Conservation (phyloP, 2,888 invertebrate genomes). For the Lissocephala sabroskyi region DNA sequence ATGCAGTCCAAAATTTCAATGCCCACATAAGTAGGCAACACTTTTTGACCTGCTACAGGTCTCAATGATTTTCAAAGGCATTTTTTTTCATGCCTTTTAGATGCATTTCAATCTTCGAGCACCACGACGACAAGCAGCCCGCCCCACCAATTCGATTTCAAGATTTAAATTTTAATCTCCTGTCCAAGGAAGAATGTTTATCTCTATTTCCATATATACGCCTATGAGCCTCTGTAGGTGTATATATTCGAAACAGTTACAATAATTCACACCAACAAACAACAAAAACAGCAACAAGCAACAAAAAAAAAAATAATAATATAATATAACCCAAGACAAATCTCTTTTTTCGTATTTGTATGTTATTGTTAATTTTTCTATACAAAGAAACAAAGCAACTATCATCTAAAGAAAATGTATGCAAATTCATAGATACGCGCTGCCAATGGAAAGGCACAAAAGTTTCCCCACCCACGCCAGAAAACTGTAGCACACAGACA, state of each 20-base stretch:
- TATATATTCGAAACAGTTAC: constrained; percentile 12
- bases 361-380: constrained; percentile 71
- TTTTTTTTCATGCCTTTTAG: too few relatives aligned
- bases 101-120: too few relatives aligned
- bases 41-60: too few relatives aligned
- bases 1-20: too few relatives aligned
- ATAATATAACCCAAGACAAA: constrained; percentile 47
- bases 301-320: constrained; percentile 21
- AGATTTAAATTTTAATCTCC: too few relatives aligned
- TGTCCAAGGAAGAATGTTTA: too few relatives aligned
- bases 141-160: too few relatives aligned
- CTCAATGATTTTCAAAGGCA: too few relatives aligned
- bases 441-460: constrained; percentile 44
- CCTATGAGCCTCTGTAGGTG: too few relatives aligned
- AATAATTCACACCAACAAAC: constrained; percentile 50
- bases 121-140: too few relatives aligned
- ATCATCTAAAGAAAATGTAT: constrained; percentile 72
- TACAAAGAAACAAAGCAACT: constrained; percentile 60
- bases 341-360: constrained; percentile 73
- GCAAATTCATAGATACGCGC: constrained; percentile 69
- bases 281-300: constrained; percentile 49
- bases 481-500: constrained; percentile 5
- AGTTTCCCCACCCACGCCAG: constrained; percentile 12
- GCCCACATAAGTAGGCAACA: too few relatives aligned
- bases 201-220: constrained; percentile 2